Conservation (phyloP, 2,797 vertebrate genomes). For the Hydrophis major region DNA sequence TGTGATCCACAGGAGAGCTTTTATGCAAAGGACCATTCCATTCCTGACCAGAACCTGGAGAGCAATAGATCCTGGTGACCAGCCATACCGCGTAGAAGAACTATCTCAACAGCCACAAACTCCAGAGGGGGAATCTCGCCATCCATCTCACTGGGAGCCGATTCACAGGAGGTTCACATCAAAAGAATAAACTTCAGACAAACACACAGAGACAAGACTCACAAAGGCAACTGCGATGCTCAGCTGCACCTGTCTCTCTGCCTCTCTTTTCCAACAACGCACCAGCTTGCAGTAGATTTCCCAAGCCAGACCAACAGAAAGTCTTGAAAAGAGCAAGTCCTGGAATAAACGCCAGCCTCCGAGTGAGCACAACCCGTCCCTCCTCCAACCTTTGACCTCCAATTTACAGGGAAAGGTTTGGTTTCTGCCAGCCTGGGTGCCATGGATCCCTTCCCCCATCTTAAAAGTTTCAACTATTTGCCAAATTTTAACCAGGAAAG, state of each 20-base stretch:
- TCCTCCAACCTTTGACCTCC: neutral
- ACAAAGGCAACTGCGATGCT: neutral
- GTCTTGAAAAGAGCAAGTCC: neutral
- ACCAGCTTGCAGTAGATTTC: no score
- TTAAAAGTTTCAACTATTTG: neutral
- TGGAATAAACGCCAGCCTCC: neutral
- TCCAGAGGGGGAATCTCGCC: neutral
- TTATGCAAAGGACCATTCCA: neutral
- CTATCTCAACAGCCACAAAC: neutral
- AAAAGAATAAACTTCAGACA: neutral
- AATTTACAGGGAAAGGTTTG: neutral
- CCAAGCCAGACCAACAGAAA: no score
- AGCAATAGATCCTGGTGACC: no score
- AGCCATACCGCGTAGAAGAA: neutral
- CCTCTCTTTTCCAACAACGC: neutral
- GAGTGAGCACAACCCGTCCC: rapidly evolving
- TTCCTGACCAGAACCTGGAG: neutral
- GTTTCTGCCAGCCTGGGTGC: neutral
- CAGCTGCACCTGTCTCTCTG: neutral
- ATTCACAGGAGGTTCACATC: neutral
- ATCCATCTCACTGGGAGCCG: neutral
- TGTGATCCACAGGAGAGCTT: neutral
- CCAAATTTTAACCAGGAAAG: neutral
- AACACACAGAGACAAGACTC: neutral
- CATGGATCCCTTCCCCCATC: neutral